A percentile compares a stretch with the other conserved stretches of the same genome.
Evolutionary conservation across 64 coral and sea anemone genomes (phyloP).

Genomic region (Pachyseris speciosa): DNA sequence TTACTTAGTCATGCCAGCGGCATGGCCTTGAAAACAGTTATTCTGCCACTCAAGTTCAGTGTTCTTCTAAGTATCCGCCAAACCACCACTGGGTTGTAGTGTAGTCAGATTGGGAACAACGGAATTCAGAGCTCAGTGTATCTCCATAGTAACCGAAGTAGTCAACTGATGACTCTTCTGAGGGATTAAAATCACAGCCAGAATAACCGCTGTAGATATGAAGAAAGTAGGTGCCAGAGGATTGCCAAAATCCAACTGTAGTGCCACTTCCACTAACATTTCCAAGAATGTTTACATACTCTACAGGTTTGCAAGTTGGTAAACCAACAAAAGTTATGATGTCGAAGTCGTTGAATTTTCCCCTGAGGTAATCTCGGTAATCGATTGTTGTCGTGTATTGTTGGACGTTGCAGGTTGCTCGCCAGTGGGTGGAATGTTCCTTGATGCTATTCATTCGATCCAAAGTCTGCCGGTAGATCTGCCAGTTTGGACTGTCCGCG

Average conservation of each 20-base stretch:
- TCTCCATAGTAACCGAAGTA: conserved; percentile 67
- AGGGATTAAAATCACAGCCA: conserved; percentile 38
- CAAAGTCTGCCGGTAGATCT: conserved; percentile 52
- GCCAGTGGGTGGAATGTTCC: conserved; percentile 65
- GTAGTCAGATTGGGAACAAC: conserved; percentile 20
- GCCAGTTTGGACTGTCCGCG: conserved; percentile 63
- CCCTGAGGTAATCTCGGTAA: conserved; percentile 74
- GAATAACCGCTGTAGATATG: conserved; percentile 14
- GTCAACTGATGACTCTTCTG: background rate
- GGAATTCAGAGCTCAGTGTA: conserved; percentile 33
- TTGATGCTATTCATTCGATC: conserved; percentile 41
- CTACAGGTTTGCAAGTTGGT: conserved; percentile 48
- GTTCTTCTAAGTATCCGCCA: conserved; percentile 24
- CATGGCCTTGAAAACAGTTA: too few relatives aligned
- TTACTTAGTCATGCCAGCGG: too few relatives aligned
- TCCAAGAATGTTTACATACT: conserved; percentile 65
- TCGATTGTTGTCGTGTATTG: conserved; percentile 31
- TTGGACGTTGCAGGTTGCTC: conserved; percentile 51
- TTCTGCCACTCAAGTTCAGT: too few relatives aligned
- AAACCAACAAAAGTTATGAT: conserved; percentile 40
- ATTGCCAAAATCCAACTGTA: conserved; percentile 50
- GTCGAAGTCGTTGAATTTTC: conserved; percentile 42
- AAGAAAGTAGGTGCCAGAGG: background rate
- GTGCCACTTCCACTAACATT: conserved; percentile 13
- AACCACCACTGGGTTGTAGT: conserved; percentile 65